Evolutionary conservation across 2,797 vertebrate species (phyloP).

Genomic region (Esox lucius): DNA sequence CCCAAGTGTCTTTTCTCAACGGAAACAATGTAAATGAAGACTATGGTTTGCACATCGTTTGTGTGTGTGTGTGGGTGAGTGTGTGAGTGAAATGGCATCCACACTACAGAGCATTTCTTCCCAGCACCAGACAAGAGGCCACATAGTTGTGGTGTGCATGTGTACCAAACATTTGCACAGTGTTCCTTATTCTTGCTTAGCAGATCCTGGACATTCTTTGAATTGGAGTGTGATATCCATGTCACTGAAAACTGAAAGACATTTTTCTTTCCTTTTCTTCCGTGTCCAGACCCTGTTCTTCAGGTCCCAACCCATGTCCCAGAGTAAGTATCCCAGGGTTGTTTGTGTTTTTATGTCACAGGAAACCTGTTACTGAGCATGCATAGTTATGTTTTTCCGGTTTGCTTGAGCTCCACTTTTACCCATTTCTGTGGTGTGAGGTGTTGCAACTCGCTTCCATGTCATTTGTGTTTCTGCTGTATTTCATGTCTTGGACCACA

Average conservation of each 20-base stretch:
- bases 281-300: constrained; percentile 91
- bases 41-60: no score
- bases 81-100: no score
- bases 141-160: neutral
- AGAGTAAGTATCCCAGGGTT: constrained; percentile 82
- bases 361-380: constrained; percentile 35
- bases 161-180: neutral
- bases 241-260: constrained; percentile 16
- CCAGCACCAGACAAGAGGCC: neutral
- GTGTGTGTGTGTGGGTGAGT: neutral
- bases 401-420: neutral
- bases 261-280: constrained; percentile 34
- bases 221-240: neutral
- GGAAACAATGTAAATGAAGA: no score
- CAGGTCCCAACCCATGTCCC: constrained; percentile 95
- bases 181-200: constrained; percentile 16
- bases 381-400: constrained; percentile 24
- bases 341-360: constrained; percentile 26
- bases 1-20: no score
- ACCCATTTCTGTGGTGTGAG: neutral
- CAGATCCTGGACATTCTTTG: constrained; percentile 12
- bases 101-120: no score
- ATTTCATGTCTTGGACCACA: neutral
- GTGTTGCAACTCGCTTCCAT: neutral
- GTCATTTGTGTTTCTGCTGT: neutral